Evolutionary conservation across 2,797 vertebrate genomes (phyloP).

Genomic region (Halcyon smyrnensis): DNA sequence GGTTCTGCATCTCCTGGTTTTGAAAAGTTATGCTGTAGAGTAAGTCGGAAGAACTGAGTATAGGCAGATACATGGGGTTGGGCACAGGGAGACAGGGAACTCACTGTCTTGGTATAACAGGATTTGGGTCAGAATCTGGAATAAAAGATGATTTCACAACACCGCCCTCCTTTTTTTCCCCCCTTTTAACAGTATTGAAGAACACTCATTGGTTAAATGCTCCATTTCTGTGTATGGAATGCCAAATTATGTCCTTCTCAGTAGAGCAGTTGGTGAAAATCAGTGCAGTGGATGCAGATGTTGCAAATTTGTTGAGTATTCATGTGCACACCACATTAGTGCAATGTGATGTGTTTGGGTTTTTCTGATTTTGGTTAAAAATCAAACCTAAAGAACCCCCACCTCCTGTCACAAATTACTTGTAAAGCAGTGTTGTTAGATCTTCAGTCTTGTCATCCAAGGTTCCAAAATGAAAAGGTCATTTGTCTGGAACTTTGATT

Average conservation of each 20-base stretch:
- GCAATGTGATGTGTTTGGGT: not conserved
- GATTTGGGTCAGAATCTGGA: not conserved
- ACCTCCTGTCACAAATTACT: not conserved
- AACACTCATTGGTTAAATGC: not conserved
- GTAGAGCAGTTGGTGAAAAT: not conserved
- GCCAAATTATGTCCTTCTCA: not conserved
- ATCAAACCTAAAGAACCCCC: not conserved
- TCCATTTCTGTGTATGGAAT: not conserved
- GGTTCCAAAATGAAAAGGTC: not conserved
- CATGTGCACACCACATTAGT: not conserved
- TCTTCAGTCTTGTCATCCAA: not conserved
- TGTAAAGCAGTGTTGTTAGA: not conserved
- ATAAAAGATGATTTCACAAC: not conserved
- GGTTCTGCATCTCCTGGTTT: not conserved
- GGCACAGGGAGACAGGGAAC: not conserved
- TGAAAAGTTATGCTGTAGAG: not conserved
- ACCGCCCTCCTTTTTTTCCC: not conserved
- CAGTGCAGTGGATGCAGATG: not conserved
- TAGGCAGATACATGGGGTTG: not conserved
- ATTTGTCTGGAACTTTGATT: not conserved
- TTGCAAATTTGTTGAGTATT: not conserved
- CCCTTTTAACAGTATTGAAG: not conserved
- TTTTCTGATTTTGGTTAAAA: not conserved
- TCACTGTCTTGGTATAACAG: not conserved
- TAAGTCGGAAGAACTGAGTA: not conserved